Base-by-base conservation (phyloP, 53 echinoderm and acorn worm genomes). In the Antedon mediterranea region DNA sequence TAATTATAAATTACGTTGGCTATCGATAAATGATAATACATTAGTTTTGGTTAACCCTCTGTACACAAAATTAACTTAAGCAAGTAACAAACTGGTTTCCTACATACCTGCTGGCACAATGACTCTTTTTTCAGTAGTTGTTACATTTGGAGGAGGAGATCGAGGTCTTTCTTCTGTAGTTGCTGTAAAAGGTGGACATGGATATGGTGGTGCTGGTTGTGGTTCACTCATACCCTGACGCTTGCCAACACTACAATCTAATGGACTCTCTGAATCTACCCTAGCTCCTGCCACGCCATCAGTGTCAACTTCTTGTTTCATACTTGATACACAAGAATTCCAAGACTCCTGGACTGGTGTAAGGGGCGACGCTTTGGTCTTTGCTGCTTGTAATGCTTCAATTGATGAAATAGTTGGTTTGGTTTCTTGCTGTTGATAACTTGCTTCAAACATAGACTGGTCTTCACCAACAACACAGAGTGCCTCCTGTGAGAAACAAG, bases 381-480 rank as follows among this genome's bases (percentile, higher is more conserved):
- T 73, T 78, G 43, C 74, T 89, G 87, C 3, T 79, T 82, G 81
- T 85, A 90, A 78, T 84, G 85, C 4, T 15, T 82, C 90, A 87
- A 90, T 75, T 82, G 72, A 34, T 29, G 27, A 30, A 32, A 43
- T 34, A 73, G 78, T 74, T 72, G 43, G 78, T 73, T 83, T 31
- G 84, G 28, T 71, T 32, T 79, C 71, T 79, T 79, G 79, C 14
- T 76, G 76, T 33, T 83, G 88, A 73, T 92, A 92, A 18, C 84
- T 79, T 71, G 80, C 81, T 27, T 92, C 92, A 74, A 86, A 92
- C 84, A 92, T 78, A 71, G 92, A 89, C 84, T 89, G 92, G 70
- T 92, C 92, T n/a, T 92, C 92, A 80, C 88, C 88, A 41, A 92
- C 92, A 81, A 92, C 92, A 31, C 88, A 88, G 30, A 92, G 78